Percentiles rank a stretch among this genome's conserved stretches.
phyloP scores from a whole-genome alignment of 2,888 invertebrate species.

The Torymus auratus region DNA sequence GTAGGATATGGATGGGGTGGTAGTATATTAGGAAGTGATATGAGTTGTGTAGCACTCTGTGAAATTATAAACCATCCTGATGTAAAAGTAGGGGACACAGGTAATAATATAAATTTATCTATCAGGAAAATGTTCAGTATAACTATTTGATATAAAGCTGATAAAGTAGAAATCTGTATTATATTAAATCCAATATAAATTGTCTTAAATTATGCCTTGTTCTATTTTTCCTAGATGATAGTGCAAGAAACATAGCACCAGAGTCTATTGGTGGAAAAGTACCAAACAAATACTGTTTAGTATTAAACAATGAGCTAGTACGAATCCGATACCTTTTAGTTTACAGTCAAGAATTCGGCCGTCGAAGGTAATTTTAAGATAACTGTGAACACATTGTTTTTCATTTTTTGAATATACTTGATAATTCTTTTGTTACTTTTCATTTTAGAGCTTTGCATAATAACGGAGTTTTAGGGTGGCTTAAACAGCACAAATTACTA shows the following conservation, averaged over 20 bases:
- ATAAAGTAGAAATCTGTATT: not conserved
- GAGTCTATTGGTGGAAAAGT: conserved; percentile 77
- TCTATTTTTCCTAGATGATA: conserved; percentile 62
- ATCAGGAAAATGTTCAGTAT: too few species aligned
- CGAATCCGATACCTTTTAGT: conserved; percentile 87
- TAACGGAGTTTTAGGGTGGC: conserved; percentile 77
- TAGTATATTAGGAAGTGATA: conserved; percentile 85
- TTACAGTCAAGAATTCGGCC: conserved; percentile 77
- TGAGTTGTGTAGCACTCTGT: conserved; percentile 88
- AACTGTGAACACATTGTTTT: not conserved
- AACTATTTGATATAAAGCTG: too few species aligned
- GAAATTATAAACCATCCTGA: conserved; percentile 87
- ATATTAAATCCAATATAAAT: not conserved
- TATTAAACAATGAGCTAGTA: conserved; percentile 86
- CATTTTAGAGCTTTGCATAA: conserved; percentile 64
- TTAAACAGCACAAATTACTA: conserved; percentile 80
- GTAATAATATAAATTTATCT: conserved; percentile 61
- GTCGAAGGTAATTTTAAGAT: conserved; percentile 64
- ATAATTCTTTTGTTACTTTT: conserved; percentile 16
- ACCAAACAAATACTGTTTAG: conserved; percentile 85
- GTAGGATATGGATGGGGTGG: conserved; percentile 87
- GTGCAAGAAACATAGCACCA: conserved; percentile 65
- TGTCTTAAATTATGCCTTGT: not conserved
- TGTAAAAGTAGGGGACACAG: conserved; percentile 75
- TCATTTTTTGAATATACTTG: conserved; percentile 13